phyloP scores from a whole-genome alignment of 2,888 invertebrate genomes.

The Zaprionus lineosus region DNA sequence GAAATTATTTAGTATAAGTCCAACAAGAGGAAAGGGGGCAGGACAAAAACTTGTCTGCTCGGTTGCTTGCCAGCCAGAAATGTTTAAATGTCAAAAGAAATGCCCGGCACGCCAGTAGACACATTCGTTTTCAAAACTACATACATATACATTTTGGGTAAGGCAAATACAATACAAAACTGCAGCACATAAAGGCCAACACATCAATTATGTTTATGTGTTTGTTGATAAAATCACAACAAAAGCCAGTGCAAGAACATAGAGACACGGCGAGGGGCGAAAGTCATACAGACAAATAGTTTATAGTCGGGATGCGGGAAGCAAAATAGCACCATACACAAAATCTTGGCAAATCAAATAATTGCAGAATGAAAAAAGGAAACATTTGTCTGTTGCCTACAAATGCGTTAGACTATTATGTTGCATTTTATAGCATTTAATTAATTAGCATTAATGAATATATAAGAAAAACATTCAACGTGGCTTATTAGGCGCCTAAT shows the following conservation, averaged over 20 bases:
- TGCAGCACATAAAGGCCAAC: conserved; percentile 58
- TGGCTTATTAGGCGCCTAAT: conserved; percentile 71
- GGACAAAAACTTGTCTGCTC: too few species aligned
- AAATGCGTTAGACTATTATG: conserved; percentile 24
- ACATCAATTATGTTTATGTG: conserved; percentile 73
- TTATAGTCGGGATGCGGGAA: conserved; percentile 10
- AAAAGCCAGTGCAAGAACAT: conserved; percentile 29
- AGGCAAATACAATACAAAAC: conserved; percentile 12
- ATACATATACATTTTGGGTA: conserved; percentile 20
- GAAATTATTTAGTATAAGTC: conserved; percentile 2
- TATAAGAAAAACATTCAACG: conserved; percentile 31
- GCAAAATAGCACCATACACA: conserved; percentile 50
- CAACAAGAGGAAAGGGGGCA: conserved; percentile 8
- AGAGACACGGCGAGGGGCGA: conserved; percentile 4
- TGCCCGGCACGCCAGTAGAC: conserved; percentile 26
- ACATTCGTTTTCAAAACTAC: neutral
- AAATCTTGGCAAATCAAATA: conserved; percentile 63
- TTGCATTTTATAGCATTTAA: conserved; percentile 31
- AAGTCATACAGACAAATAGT: conserved; percentile 3
- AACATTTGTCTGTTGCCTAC: conserved; percentile 30
- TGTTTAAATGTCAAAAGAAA: conserved; percentile 69
- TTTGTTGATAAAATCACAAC: conserved; percentile 67
- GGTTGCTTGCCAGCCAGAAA: conserved; percentile 48
- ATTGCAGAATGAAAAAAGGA: conserved; percentile 21
- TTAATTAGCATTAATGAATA: conserved; percentile 41